Evolutionary conservation across 2,888 invertebrate genomes (phyloP), one percentile per base, ranked within the genome.

Genomic region (Strigamia transsilvanica): DNA sequence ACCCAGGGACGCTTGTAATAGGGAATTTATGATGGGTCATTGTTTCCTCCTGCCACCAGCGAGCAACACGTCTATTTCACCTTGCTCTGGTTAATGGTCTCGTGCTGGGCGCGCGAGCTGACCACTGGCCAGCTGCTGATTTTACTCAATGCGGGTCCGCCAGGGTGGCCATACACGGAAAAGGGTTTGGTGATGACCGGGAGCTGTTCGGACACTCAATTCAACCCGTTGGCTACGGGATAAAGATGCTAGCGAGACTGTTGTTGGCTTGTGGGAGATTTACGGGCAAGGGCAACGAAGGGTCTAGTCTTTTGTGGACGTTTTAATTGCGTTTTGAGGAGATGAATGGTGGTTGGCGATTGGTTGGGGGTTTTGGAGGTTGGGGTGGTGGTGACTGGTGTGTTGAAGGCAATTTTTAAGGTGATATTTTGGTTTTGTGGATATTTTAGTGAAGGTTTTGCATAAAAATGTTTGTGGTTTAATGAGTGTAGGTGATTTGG

Each of bases 101-200:
- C 46, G 46, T 46, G 46, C 46, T 46, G 46, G 46, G 46, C 46
- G 46, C 46, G 46, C 46, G 46, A 46, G 46, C 46, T 46, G 46
- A 46, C 46, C 46, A 46, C 46, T 46, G 46, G 10, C 46, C 46
- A 46, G 46, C 46, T 46, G 46, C 46, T 46, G 46, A 46, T 46
- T 46, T 46, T 46, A 46, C 46, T 46, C 46, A 46, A 46, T 46
- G 46, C 46, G 12, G 46, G 46, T 46, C 46, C 15, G 15, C 46
- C 46, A 46, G 46, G 46, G 46, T 46, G 46, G 46, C 46, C 46
- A 15, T 46, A 3, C 46, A 15, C 13, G 46, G 46, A 46, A 46
- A 46, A 46, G 46, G 46, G 46, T 46, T 46, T 46, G 46, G 46
- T 46, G 46, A 46, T 46, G 46, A 46, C 46, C 46, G 46, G 46